Evolutionary conservation across 2,113 vertebrate genomes (phyloP).

Genomic region (Mustela nigripes): DNA sequence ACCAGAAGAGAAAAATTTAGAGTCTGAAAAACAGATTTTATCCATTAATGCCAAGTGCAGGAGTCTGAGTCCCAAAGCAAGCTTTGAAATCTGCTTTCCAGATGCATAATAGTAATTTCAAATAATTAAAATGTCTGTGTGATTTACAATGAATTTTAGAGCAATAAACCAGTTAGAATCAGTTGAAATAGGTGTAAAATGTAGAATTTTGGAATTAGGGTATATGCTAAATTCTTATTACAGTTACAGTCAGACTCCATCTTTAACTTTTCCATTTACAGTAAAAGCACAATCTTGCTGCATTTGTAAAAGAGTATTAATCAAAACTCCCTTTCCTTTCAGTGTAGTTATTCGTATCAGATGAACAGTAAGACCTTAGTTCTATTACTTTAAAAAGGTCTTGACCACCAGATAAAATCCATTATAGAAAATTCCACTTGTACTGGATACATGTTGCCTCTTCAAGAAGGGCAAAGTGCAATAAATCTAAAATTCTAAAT

Average conservation of each 20-base stretch:
- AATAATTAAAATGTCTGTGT: neutral
- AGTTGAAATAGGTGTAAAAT: neutral
- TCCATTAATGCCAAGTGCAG: neutral
- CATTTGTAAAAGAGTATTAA: slow-evolving; percentile 39
- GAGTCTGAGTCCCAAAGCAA: neutral
- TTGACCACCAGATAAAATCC: slow-evolving; percentile 66
- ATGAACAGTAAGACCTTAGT: slow-evolving; percentile 31
- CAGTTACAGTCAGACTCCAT: neutral
- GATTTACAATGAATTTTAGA: neutral
- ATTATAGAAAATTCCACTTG: slow-evolving; percentile 58
- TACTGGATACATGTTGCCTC: neutral
- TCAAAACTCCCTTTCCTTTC: slow-evolving; percentile 24
- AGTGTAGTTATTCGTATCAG: slow-evolving; percentile 53
- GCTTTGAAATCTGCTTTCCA: neutral
- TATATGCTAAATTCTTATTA: neutral
- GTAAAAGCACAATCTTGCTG: neutral
- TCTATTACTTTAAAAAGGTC: slow-evolving; percentile 61
- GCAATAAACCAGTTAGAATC: neutral
- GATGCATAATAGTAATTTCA: neutral
- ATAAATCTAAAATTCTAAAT: slow-evolving; percentile 50
- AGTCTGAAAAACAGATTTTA: neutral
- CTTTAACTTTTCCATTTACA: neutral
- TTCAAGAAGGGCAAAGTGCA: neutral
- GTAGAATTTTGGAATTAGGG: neutral
- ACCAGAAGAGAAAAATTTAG: neutral